phyloP scores from a whole-genome alignment of 2,113 vertebrate species.

The Psittacara wagleri region DNA sequence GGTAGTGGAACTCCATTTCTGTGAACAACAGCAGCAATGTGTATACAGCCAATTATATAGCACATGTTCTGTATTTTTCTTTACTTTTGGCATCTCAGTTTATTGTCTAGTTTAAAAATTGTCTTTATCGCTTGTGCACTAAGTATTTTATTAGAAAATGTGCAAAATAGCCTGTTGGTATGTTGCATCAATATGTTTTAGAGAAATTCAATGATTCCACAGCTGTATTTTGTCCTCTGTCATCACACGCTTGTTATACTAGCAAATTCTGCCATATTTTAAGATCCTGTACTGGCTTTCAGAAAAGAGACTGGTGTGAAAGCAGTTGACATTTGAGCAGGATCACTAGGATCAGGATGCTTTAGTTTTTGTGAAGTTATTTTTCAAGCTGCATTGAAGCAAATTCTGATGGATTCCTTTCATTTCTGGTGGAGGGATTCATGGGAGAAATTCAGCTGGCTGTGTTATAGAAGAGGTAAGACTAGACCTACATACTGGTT shows the following conservation, averaged over 20 bases:
- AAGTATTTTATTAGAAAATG: conserved; percentile 19
- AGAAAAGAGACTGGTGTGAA: background rate
- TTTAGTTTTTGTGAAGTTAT: background rate
- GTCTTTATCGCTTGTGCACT: background rate
- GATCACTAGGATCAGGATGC: background rate
- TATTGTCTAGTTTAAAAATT: background rate
- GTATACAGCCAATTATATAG: background rate
- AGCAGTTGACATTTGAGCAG: background rate
- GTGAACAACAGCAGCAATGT: background rate
- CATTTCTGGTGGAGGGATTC: background rate
- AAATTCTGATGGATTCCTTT: background rate
- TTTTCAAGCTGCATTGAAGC: background rate
- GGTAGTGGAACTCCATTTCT: background rate
- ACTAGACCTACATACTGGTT: background rate
- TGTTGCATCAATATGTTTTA: background rate
- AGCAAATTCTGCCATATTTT: background rate
- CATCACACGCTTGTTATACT: background rate
- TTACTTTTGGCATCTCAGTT: background rate
- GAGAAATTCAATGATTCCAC: background rate
- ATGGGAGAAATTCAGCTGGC: background rate
- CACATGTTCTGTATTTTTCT: background rate
- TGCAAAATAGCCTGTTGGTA: conserved; percentile 11
- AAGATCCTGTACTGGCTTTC: background rate
- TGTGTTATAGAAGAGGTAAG: background rate
- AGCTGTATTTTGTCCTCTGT: background rate